Base-by-base conservation (phyloP, 2,888 invertebrate species). In the Metellina segmentata region DNA sequence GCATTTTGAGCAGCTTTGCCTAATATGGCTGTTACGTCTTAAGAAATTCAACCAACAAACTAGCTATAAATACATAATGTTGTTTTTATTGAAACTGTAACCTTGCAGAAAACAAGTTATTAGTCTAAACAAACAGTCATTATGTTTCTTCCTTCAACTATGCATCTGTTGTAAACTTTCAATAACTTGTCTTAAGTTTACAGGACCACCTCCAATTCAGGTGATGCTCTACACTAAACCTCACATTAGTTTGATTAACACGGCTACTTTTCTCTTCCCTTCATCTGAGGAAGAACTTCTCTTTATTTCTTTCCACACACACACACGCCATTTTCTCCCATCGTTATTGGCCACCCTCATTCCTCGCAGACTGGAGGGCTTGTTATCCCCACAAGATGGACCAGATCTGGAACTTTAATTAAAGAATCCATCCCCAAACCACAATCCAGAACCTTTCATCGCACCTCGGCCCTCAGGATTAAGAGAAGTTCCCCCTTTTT, bases 391-490 rank as follows among this genome's bases (percentile, higher is more conserved):
- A 7, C 70, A 71, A 83, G 51, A 81, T 61, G 70, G 52, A 19
- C 49, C 81, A 83, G 88, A 85, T 74, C 61, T 72, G 74, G 52
- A 16, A 91, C 87, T 91, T 91, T 91, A 91, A 91, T 91, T 91
- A 91, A 91, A 91, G 87, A 87, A 91, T 91, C 86, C 78, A 86
- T 72, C 78, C 51, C 52, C 16, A 69, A 77, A 13, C 7, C 61
- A 87, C 91, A 83, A 86, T 86, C 86, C 86, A 71, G 53, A 91
- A 91, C 87, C 91, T 91, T 91, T 91, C 91, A 91, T 91, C 91
- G 91, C 85, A 79, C 91, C 81, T 81, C 91, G 91, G 79, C 79
- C 91, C 81, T 81, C 86, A 7, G 91, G 91, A 91, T 91, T 91
- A 91, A 88, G 91, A 86, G 77, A 91, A 86, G 49, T 83, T 83